These are phyloP conservation scores for Tympanoctomys barrerae DNA, from an alignment of 2,797 vertebrate genomes.

Conservation along the genomic window DNA sequence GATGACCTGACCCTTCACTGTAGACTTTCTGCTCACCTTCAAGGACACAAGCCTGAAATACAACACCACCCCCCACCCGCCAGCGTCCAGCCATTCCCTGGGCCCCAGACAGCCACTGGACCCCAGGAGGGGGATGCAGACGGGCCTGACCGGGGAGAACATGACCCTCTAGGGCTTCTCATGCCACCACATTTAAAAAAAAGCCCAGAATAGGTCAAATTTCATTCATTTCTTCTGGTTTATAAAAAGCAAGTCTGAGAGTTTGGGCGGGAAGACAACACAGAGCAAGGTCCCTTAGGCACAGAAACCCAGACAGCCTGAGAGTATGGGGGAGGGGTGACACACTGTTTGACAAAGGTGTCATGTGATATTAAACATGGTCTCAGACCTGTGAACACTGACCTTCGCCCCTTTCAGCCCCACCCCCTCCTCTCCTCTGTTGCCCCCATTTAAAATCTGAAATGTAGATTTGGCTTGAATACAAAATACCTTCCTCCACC, in stretches of 20 bases:
- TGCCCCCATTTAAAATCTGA: conserved; percentile 85
- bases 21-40: conserved; percentile 40
- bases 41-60: conserved; percentile 37
- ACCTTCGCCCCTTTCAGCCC: conserved; percentile 81
- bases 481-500: conserved; percentile 85
- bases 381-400: conserved; percentile 88
- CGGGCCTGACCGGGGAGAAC: conserved; percentile 57
- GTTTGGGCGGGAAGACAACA: conserved; percentile 46
- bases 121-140: conserved; percentile 58
- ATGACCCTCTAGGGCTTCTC: conserved; percentile 70
- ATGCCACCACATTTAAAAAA: conserved; percentile 67
- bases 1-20: conserved; percentile 61
- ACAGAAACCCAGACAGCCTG: conserved; percentile 76
- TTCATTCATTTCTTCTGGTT: conserved; percentile 79
- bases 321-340: conserved; percentile 64
- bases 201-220: conserved; percentile 66
- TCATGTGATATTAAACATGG: conserved; percentile 86
- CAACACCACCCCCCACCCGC: neutral
- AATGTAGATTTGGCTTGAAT: conserved; percentile 88
- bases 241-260: conserved; percentile 73
- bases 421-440: neutral
- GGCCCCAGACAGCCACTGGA: conserved; percentile 74
- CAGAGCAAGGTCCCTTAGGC: conserved; percentile 71
- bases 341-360: conserved; percentile 87
- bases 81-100: conserved; percentile 63